phyloP scores from a whole-genome alignment of 2,797 vertebrate genomes.

The Syngnathus acus region DNA sequence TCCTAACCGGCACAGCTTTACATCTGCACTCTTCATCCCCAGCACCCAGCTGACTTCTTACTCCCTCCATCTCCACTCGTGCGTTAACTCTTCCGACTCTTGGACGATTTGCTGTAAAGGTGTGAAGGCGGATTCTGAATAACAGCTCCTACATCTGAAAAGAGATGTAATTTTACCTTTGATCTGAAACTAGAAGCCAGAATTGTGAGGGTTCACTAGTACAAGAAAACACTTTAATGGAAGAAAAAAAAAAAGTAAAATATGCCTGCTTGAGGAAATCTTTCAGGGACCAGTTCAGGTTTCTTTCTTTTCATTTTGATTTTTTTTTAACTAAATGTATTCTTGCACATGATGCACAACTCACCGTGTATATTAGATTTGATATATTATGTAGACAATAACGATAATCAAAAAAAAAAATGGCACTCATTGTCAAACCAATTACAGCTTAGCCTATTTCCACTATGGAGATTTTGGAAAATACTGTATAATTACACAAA shows the following conservation, averaged over 20 bases:
- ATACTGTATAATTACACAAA: conserved; percentile 56
- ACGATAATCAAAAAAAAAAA: conserved; percentile 35
- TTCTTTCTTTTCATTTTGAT: conserved; percentile 4
- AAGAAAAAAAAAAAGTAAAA: conserved; percentile 16
- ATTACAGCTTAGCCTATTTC: conserved; percentile 61
- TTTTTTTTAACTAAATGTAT: conserved; percentile 12
- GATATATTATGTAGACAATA: conserved; percentile 27
- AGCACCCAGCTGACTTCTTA: not conserved
- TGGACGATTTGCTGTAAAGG: conserved; percentile 24
- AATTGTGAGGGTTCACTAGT: conserved; percentile 43
- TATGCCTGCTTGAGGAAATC: conserved; percentile 24
- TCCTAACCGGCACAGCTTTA: conserved; percentile 42
- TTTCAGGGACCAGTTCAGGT: conserved; percentile 32
- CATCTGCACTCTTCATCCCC: conserved; percentile 25
- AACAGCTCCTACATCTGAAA: conserved; percentile 48
- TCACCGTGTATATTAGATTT: conserved; percentile 20
- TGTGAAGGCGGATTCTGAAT: conserved; percentile 40
- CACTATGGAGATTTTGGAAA: conserved; percentile 48
- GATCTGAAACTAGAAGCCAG: conserved; percentile 43
- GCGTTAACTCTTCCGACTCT: conserved; percentile 6
- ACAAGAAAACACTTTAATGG: conserved; percentile 45
- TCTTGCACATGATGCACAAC: conserved; percentile 13
- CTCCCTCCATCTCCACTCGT: not conserved
- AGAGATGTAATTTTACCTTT: conserved; percentile 56
- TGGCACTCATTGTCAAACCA: conserved; percentile 66